Conservation (phyloP, 2,888 invertebrate genomes). For the Phasia obesa region DNA sequence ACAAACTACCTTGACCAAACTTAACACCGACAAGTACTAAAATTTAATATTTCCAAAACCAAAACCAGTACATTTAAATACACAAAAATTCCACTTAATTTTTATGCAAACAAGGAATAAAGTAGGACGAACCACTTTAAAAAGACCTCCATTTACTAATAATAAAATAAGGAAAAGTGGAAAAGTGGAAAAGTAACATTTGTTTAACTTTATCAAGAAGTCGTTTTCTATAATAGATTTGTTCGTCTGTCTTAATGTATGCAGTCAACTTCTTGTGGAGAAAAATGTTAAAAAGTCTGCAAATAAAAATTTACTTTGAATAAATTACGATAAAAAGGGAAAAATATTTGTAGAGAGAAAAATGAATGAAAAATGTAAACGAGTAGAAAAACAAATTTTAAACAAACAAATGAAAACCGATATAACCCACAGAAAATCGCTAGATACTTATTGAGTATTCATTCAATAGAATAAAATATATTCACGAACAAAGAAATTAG, state of each 20-base stretch:
- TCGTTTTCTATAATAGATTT: slow-evolving; percentile 63
- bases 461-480: slow-evolving; percentile 60
- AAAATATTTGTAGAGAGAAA: slow-evolving; percentile 10
- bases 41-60: background rate
- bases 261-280: slow-evolving; percentile 56
- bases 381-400: slow-evolving; percentile 59
- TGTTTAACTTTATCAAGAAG: slow-evolving; percentile 58
- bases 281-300: slow-evolving; percentile 67
- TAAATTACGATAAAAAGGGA: slow-evolving; percentile 54
- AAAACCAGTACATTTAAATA: background rate
- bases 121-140: slow-evolving; percentile 8
- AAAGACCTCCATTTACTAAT: slow-evolving; percentile 13
- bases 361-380: slow-evolving; percentile 6
- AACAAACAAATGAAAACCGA: slow-evolving; percentile 65
- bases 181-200: slow-evolving; percentile 32
- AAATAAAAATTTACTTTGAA: slow-evolving; percentile 70
- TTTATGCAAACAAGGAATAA: slow-evolving; percentile 19
- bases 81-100: slow-evolving; percentile 25
- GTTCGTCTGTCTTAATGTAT: slow-evolving; percentile 51
- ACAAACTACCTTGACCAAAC: background rate
- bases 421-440: slow-evolving; percentile 60
- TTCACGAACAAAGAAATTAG: slow-evolving; percentile 13
- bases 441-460: slow-evolving; percentile 62
- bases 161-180: slow-evolving; percentile 22
- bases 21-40: background rate